Conservation (phyloP, 2,113 vertebrate genomes). For the Xiphophorus couchianus region DNA sequence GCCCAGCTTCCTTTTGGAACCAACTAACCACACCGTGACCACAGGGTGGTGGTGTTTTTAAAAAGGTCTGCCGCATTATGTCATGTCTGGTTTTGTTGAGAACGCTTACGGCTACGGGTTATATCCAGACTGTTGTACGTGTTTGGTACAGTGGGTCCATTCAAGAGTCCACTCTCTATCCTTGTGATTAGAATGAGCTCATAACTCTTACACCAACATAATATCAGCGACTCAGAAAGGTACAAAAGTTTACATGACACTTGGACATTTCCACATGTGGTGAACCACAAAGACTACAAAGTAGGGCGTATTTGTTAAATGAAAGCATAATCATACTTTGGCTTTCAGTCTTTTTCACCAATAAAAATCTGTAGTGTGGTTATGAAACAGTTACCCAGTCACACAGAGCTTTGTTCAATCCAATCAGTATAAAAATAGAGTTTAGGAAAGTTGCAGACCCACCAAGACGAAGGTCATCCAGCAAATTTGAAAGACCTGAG, state of each 20-base stretch:
- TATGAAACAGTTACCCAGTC: too few species aligned
- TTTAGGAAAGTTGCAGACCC: too few species aligned
- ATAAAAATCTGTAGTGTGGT: too few species aligned
- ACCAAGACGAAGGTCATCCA: too few species aligned
- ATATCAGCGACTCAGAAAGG: background rate
- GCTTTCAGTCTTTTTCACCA: too few species aligned
- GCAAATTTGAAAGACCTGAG: too few species aligned
- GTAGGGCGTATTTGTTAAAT: background rate
- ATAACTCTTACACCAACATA: background rate
- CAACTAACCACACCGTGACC: constrained; percentile 42
- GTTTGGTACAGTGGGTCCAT: constrained; percentile 39
- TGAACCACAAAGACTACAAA: background rate
- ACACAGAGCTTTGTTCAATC: too few species aligned
- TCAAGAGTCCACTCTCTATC: background rate
- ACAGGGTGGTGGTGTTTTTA: constrained; percentile 64
- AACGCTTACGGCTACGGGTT: constrained; percentile 74
- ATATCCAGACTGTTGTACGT: constrained; percentile 62
- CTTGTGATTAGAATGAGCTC: background rate
- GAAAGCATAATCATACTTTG: too few species aligned
- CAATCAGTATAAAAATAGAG: too few species aligned
- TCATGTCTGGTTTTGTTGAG: constrained; percentile 71
- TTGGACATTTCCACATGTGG: background rate
- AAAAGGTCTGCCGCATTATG: constrained; percentile 69
- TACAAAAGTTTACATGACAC: background rate
- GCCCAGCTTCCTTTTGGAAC: constrained; percentile 67